Base-by-base conservation (phyloP, 2,888 invertebrate genomes). In the Amaurobius ferox region DNA sequence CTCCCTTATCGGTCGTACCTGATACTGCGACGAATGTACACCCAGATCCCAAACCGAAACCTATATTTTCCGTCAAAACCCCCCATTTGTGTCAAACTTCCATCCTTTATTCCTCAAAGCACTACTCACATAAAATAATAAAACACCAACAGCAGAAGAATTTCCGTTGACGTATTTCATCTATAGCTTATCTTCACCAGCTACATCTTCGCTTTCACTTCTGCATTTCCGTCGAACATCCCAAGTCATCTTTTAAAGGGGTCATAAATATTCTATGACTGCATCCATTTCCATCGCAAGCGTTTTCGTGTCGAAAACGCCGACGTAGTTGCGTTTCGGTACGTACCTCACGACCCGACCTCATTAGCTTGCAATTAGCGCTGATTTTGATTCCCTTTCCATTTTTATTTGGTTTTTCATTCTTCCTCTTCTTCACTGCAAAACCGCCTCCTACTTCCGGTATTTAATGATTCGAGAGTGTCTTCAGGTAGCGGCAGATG, bases 301-400 rank as follows among this genome's bases (percentile, higher is more conserved):
- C 5, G 40, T 32, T 67, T 68, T 32, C 23, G 48, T 81, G 81
- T 76, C 76, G 81, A 74, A 81, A 81, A 44, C 62, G 30, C 68
- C 26, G 29, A 44, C 55, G 44, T 32, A 29, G 48, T 66, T 66
- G 67, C 67, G 19, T 44, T 39, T 71, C 9, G 35, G 35, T 35
- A 26, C 70, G 77, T 83, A 83, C 83, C 77, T 72, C 76, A 40
- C 77, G 83, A 83, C 83, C 83, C 83, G 83, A 83, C 83, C 83
- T 83, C 83, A 83, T 83, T 83, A 83, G 55, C 64, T 26, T 23
- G 77, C 77, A 83, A 83, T 83, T 83, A 83, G 72, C 48, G 66
- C 48, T 71, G 77, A 77, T 74, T 74, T 74, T 66, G 76, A 83
- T 77, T 30, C 44, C 16, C 16, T 16, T 19, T 26, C 39, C 32